Base-by-base conservation (phyloP, 2,113 vertebrate genomes). In the Theristicus caerulescens region DNA sequence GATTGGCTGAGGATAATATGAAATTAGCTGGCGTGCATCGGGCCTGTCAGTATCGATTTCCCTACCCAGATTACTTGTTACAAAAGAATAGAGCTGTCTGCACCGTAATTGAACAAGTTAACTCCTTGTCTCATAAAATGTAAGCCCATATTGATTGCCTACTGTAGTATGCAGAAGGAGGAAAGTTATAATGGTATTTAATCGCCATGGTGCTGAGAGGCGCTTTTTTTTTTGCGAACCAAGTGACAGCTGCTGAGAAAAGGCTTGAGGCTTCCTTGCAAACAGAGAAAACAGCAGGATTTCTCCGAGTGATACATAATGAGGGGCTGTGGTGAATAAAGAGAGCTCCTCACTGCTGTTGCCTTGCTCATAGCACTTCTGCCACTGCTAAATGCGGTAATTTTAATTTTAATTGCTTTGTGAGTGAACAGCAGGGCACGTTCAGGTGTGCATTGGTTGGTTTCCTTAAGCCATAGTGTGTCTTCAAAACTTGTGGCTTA, bases 61-160 rank as follows among this genome's bases (percentile, higher is more conserved):
- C 98, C 98, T 99, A 99, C 98, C 99, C 99, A 99, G 99, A 99
- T 99, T 99, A 99, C 99, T 99, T 99, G 99, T 99, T 99, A 99
- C 99, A 98, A 99, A 99, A 99, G 99, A 99, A 99, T 99, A 99
- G 99, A 99, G 99, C 99, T 99, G 99, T 99, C 99, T 99, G 98
- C 98, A 98, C 98, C 96, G 93, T 99, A 99, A 99, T 99, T 99
- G 99, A 99, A 99, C 99, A 99, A 99, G 99, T 99, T 99, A 99
- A 99, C 99, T 99, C 99, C 99, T 99, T 99, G 99, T 99, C 99
- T 99, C 99, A 99, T 99, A 99, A 99, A 99, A 99, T 99, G 99
- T 98, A 99, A 99, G 98, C 98, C 98, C 94, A 97, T 99, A 99
- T 99, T 99, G 99, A 99, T 99, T 99, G 98, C 98, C 96, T 97